A percentile compares a stretch with the other conserved stretches of the same genome.
These are phyloP conservation scores for Brachyhypopomus gauderio DNA, from an alignment of 2,113 vertebrate genomes.

Conservation along the genomic window DNA sequence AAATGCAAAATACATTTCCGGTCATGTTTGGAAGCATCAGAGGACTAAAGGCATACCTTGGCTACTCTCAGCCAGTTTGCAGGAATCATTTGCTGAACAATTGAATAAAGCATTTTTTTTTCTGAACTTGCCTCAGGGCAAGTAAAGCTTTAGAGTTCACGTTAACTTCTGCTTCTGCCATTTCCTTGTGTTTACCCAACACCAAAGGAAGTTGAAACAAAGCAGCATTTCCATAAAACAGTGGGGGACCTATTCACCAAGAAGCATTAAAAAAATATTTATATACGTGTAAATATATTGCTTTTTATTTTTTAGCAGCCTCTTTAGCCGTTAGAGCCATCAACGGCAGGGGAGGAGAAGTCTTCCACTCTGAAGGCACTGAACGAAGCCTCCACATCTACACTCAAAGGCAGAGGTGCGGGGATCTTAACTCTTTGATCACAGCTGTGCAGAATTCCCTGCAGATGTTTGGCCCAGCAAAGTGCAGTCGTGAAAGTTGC, in stretches of 20 bases:
- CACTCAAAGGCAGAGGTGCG: constrained; percentile 54
- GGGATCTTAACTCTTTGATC: constrained; percentile 59
- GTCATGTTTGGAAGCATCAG: too few relatives aligned
- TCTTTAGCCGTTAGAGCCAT: constrained; percentile 36
- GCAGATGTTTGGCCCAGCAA: constrained; percentile 4
- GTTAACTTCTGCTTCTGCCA: constrained; percentile 60
- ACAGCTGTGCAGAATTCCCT: constrained; percentile 48
- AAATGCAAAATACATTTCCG: not conserved
- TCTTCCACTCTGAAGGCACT: constrained; percentile 48
- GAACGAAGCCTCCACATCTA: constrained; percentile 59
- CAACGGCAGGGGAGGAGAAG: constrained; percentile 41
- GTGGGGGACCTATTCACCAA: constrained; percentile 36
- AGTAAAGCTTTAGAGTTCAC: constrained; percentile 47
- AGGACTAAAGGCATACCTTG: not conserved
- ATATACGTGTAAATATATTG: constrained; percentile 30
- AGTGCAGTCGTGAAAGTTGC: constrained; percentile 25
- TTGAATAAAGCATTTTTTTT: constrained; percentile 24
- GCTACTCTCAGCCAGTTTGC: not conserved
- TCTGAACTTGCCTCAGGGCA: constrained; percentile 56
- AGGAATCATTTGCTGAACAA: constrained; percentile 9
- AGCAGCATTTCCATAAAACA: constrained; percentile 61
- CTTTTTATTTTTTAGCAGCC: constrained; percentile 46
- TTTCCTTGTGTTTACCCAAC: constrained; percentile 57
- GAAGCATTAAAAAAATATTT: constrained; percentile 11
- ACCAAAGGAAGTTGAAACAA: constrained; percentile 62